A percentile compares a stretch with the other conserved stretches of the same genome.
phyloP scores from a whole-genome alignment of 2,888 invertebrate genomes.

The Agrotis puta region DNA sequence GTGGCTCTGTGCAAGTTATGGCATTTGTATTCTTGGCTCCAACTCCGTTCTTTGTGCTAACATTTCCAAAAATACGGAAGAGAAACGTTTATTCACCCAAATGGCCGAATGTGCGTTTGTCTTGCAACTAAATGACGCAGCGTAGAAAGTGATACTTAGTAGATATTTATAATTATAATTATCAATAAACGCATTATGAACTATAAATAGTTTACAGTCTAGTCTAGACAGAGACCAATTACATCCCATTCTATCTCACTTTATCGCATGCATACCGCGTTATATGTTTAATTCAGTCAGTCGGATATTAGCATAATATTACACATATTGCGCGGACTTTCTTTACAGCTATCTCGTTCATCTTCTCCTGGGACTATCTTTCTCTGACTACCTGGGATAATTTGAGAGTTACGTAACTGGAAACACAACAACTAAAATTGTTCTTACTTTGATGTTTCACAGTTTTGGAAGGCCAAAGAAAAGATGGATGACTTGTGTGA shows the following conservation, averaged over 20 bases:
- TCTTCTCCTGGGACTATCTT: no score
- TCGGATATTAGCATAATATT: constrained; percentile 29
- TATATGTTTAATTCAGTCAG: constrained; percentile 21
- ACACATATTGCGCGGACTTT: constrained; percentile 19
- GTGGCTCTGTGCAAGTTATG: neutral
- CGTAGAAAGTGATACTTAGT: constrained; percentile 26
- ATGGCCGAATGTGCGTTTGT: no score
- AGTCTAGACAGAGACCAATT: constrained; percentile 48
- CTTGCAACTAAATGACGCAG: constrained; percentile 22
- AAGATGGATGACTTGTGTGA: no score
- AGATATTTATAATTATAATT: constrained; percentile 21
- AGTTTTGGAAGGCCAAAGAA: no score
- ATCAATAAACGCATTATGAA: constrained; percentile 36
- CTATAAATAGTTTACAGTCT: constrained; percentile 40
- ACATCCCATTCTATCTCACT: constrained; percentile 32
- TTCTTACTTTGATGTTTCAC: neutral
- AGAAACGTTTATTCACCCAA: neutral
- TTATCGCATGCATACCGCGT: constrained; percentile 23
- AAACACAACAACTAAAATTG: neutral
- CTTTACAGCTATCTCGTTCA: constrained; percentile 4
- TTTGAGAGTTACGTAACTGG: neutral
- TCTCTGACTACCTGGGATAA: neutral
- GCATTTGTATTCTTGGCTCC: neutral
- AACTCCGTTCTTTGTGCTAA: constrained; percentile 16
- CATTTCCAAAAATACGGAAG: constrained; percentile 48